A percentile compares a stretch with the other conserved stretches of the same genome.
Conservation (phyloP, 2,113 vertebrate species). For the Myotis brandtii region DNA sequence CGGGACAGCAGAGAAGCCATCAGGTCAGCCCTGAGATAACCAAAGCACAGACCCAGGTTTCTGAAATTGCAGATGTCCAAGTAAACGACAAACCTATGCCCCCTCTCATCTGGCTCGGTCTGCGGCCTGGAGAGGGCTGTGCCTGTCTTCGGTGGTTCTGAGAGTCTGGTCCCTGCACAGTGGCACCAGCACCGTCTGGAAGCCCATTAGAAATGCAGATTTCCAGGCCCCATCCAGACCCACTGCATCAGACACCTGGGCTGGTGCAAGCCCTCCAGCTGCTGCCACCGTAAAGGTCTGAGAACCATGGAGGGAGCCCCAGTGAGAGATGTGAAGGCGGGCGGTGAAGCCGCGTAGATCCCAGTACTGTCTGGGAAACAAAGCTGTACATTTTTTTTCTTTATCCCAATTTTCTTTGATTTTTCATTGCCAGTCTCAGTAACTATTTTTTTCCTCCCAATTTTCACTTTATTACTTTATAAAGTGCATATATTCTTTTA, state of each 20-base stretch:
- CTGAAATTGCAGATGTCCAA: background rate
- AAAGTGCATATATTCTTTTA: background rate
- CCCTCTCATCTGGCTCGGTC: rapidly evolving
- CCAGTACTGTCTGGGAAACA: too few relatives aligned
- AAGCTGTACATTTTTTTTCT: background rate
- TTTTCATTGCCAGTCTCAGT: background rate
- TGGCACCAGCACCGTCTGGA: background rate
- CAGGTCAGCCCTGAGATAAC: background rate
- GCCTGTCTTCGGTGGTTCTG: background rate
- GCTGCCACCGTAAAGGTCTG: background rate
- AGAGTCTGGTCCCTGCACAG: rapidly evolving
- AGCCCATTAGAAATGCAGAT: background rate
- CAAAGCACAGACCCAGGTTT: background rate
- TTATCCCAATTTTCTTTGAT: background rate
- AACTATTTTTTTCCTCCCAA: background rate
- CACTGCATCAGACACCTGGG: background rate
- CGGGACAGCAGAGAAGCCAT: background rate
- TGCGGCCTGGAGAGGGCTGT: rapidly evolving
- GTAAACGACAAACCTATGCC: rapidly evolving
- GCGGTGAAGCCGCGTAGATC: too few relatives aligned
- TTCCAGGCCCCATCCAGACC: background rate
- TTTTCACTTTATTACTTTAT: background rate
- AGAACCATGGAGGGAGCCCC: rapidly evolving
- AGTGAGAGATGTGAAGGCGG: rapidly evolving
- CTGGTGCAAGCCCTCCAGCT: background rate